A percentile compares a stretch with the other conserved stretches of the same genome.
Evolutionary conservation across 2,888 invertebrate species (phyloP).

Genomic region (Geotrupes spiniger): DNA sequence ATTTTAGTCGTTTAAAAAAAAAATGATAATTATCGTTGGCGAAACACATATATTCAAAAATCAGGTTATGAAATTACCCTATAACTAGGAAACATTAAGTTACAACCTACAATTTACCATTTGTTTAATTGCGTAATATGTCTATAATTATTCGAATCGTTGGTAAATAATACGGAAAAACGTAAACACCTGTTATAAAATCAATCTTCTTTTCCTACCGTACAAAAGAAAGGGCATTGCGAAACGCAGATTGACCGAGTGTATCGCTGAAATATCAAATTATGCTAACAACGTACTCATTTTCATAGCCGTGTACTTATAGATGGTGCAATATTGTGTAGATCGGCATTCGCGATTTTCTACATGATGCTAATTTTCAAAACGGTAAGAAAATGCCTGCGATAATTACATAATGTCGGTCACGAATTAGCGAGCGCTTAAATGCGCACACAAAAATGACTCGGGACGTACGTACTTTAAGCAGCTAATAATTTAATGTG

Average conservation of each 20-base stretch:
- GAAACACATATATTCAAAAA: too few species aligned
- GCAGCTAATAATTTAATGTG: too few species aligned
- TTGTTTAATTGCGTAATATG: constrained; percentile 2
- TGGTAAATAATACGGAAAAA: constrained; percentile 1
- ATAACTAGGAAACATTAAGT: too few species aligned
- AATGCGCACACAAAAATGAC: too few species aligned
- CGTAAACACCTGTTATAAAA: constrained; percentile 5
- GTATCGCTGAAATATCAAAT: constrained; percentile 42
- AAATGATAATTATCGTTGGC: too few species aligned
- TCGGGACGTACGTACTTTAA: too few species aligned
- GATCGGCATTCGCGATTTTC: constrained; percentile 34
- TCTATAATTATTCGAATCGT: constrained; percentile 1
- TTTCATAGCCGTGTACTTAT: constrained; percentile 40
- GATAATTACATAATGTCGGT: too few species aligned
- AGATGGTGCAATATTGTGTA: constrained; percentile 39
- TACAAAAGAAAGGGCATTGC: constrained; percentile 3
- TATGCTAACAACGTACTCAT: constrained; percentile 42
- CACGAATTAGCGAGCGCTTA: too few species aligned
- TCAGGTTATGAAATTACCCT: too few species aligned
- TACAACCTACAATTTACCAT: background rate
- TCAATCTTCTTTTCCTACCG: constrained; percentile 5
- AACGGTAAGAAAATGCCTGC: constrained; percentile 11
- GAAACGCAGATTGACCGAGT: constrained; percentile 9
- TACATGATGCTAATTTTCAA: constrained; percentile 33
- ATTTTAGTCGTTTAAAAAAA: too few species aligned